Evolutionary conservation across 2,113 vertebrate genomes (phyloP).

Genomic region (Macaca mulatta): DNA sequence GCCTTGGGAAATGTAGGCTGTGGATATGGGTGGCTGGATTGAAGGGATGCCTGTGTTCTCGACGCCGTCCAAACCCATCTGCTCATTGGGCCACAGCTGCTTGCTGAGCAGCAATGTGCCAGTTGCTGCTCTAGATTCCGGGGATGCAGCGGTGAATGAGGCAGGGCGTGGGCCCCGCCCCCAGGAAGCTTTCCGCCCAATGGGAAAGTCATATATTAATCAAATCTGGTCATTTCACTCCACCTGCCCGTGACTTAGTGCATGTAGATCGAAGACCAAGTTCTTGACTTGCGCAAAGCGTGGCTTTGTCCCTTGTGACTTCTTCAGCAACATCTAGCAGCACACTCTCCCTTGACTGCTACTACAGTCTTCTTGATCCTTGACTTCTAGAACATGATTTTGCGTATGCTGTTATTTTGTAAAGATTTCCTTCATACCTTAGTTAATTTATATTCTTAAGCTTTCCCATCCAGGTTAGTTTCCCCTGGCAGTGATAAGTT

Average conservation of each 20-base stretch:
- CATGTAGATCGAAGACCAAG: not conserved
- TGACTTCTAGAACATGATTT: not conserved
- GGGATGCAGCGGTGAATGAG: not conserved
- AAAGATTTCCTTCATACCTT: not conserved
- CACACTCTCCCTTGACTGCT: not conserved
- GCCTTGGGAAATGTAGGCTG: not conserved
- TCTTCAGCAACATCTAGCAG: not conserved
- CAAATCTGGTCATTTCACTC: not conserved
- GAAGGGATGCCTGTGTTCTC: not conserved
- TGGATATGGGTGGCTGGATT: not conserved
- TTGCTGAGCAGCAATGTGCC: not conserved
- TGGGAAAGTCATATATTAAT: not conserved
- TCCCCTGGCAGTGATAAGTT: not conserved
- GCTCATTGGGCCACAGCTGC: fast-evolving
- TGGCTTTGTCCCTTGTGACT: not conserved
- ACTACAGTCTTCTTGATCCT: not conserved
- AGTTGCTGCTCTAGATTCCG: not conserved
- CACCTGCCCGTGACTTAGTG: not conserved
- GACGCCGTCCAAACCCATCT: not conserved
- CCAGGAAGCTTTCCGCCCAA: not conserved
- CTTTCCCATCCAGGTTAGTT: not conserved
- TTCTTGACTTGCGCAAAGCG: not conserved
- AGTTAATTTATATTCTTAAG: not conserved
- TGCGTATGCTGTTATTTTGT: not conserved
- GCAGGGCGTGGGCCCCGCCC: not conserved